These are phyloP conservation scores for Formica exsecta DNA, from an alignment of 1,140 invertebrate genomes.

Conservation along the genomic window DNA sequence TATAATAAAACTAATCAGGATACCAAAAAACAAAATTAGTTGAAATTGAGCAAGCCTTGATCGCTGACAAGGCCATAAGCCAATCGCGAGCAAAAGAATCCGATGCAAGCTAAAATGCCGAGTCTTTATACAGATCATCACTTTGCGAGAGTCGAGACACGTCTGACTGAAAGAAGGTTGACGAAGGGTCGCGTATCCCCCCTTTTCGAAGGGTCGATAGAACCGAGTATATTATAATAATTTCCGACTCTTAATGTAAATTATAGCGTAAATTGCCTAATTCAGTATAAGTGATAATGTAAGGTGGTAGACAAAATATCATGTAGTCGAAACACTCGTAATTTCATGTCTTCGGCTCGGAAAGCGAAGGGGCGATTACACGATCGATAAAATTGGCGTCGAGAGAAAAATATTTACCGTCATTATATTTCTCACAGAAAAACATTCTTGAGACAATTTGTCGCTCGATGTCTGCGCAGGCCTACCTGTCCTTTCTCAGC, in stretches of 20 bases:
- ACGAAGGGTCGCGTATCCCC: neutral
- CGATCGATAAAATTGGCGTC: neutral
- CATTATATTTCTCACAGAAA: neutral
- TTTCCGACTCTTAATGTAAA: neutral
- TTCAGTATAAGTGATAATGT: neutral
- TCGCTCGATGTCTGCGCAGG: no score
- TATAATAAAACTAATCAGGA: neutral
- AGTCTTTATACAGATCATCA: neutral
- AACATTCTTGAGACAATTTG: neutral
- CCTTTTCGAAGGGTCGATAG: no score
- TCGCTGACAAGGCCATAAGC: conserved; percentile 1
- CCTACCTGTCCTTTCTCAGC: neutral
- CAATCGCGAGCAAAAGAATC: neutral
- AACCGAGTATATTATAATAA: neutral
- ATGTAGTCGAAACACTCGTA: neutral
- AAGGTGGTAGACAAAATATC: neutral
- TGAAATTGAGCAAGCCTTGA: neutral
- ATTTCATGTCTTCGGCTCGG: neutral
- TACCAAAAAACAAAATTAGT: neutral
- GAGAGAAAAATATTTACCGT: neutral
- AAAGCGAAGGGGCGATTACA: neutral
- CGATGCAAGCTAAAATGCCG: neutral
- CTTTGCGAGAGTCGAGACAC: neutral
- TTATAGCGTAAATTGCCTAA: neutral
- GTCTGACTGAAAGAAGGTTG: neutral